Conservation (phyloP, 64 coral and sea anemone species). For the Trachythela sp. region DNA sequence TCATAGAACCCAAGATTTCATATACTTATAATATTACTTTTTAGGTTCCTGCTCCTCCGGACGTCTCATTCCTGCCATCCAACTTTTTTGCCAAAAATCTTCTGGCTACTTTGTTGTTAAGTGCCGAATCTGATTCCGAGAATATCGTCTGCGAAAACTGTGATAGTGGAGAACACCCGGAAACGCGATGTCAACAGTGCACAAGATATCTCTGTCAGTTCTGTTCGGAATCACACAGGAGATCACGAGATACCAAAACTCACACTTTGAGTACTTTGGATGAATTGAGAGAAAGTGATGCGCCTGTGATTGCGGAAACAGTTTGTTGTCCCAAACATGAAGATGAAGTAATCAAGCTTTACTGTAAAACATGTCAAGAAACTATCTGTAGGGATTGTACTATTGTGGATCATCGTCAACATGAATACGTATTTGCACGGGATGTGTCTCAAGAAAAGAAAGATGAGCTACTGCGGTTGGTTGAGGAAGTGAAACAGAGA, state of each 20-base stretch:
- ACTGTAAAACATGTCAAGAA: background rate
- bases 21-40: no score
- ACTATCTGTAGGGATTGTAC: background rate
- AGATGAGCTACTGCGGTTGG: background rate
- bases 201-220: background rate
- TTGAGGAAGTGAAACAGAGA: background rate
- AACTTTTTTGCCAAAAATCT: conserved; percentile 5
- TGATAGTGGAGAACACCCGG: background rate
- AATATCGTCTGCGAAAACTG: background rate
- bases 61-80: background rate
- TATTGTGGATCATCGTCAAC: background rate
- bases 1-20: no score
- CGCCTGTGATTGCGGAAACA: background rate
- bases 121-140: background rate
- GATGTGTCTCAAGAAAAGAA: background rate
- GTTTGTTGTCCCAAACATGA: background rate
- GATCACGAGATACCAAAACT: background rate
- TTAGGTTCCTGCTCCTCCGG: background rate
- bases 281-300: background rate
- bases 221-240: background rate
- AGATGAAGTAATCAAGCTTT: background rate
- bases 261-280: background rate
- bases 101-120: background rate
- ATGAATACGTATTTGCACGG: background rate
- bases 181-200: background rate